Conservation (phyloP, 2,113 vertebrate species). For the Syrrhaptes paradoxus region DNA sequence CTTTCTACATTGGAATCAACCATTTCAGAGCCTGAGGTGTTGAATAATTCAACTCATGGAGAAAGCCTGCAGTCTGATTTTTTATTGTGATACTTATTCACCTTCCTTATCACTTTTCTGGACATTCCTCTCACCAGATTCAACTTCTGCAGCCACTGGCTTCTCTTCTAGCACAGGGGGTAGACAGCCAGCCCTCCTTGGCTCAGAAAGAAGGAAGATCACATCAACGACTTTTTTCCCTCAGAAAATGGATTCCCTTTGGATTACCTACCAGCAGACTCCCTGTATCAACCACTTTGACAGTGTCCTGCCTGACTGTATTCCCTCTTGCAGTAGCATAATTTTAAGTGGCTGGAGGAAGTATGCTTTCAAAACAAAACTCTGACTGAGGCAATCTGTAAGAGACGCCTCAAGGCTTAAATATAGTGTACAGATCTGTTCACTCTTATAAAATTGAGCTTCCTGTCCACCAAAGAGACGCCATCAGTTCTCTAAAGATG, state of each 20-base stretch:
- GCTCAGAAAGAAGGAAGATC: neutral
- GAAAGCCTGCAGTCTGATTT: neutral
- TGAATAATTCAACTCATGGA: neutral
- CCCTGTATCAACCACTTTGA: neutral
- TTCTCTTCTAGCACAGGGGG: neutral
- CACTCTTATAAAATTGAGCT: neutral
- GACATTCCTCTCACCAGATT: neutral
- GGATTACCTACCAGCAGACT: neutral
- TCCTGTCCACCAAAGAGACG: neutral
- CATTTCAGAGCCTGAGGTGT: neutral
- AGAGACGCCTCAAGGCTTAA: neutral
- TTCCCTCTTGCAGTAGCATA: neutral
- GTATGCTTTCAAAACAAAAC: neutral
- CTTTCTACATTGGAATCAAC: neutral
- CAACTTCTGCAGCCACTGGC: neutral
- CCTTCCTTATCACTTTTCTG: neutral
- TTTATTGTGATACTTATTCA: neutral
- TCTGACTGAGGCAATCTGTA: neutral
- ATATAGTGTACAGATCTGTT: neutral
- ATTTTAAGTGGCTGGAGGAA: neutral
- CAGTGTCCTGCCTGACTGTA: neutral
- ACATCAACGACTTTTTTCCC: neutral
- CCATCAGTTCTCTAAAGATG: neutral
- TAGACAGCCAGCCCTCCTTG: neutral
- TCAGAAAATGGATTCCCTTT: neutral